A percentile compares a stretch with the other conserved stretches of the same genome.
phyloP scores from a whole-genome alignment of 2,113 vertebrate genomes.

The Heliornis fulica region DNA sequence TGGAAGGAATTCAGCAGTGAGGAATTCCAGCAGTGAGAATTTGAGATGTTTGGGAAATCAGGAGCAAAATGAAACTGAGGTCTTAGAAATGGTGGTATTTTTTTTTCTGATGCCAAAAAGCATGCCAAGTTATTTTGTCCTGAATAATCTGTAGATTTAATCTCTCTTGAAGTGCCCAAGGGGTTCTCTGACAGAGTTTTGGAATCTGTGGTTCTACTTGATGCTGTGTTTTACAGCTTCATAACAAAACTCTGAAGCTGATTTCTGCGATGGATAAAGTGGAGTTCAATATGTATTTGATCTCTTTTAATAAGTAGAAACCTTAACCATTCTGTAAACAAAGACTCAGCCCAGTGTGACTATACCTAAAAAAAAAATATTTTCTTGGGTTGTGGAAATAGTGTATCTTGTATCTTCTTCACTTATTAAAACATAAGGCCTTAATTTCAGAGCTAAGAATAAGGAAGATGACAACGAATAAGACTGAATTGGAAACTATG shows the following conservation, averaged over 20 bases:
- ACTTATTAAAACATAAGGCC: conserved; percentile 42
- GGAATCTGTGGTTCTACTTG: conserved; percentile 38
- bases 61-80: conserved; percentile 58
- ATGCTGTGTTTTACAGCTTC: conserved; percentile 54
- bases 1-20: conserved; percentile 36
- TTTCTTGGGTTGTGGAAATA: conserved; percentile 6
- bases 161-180: conserved; percentile 50
- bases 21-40: conserved; percentile 55
- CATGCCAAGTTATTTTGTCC: conserved; percentile 51
- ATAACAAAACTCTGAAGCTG: conserved; percentile 25
- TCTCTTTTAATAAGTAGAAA: conserved; percentile 39
- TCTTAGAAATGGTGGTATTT: conserved; percentile 48
- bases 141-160: conserved; percentile 64
- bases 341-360: not conserved
- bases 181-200: conserved; percentile 59
- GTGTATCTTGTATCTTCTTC: conserved; percentile 57
- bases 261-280: conserved; percentile 13
- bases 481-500: conserved; percentile 4
- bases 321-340: conserved; percentile 47
- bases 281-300: conserved; percentile 29
- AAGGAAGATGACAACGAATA: conserved; percentile 27
- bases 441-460: conserved; percentile 41
- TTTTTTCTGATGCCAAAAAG: conserved; percentile 40
- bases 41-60: conserved; percentile 66
- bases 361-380: not conserved